Conservation (phyloP, 2,797 vertebrate genomes). For the Siniperca undulata region DNA sequence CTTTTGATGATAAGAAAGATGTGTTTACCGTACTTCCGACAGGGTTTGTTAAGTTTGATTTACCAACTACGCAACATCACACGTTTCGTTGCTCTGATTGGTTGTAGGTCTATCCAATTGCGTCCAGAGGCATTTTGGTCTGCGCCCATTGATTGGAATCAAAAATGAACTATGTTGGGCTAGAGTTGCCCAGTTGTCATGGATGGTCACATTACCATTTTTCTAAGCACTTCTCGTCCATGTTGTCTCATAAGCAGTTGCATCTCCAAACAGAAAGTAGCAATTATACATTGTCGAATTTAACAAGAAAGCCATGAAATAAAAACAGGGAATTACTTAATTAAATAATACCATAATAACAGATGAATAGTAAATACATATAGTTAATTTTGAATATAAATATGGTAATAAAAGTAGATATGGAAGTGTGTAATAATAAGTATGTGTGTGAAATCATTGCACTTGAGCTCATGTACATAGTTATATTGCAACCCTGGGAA, state of each 20-base stretch:
- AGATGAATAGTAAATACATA: too few relatives aligned
- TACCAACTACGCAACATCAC: too few relatives aligned
- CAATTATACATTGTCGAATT: not conserved
- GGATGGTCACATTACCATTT: not conserved
- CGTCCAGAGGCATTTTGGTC: too few relatives aligned
- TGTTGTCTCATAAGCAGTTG: not conserved
- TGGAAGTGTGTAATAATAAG: not conserved
- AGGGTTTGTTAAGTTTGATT: too few relatives aligned
- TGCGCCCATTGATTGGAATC: too few relatives aligned
- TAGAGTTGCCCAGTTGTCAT: not conserved
- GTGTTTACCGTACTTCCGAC: too few relatives aligned
- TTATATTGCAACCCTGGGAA: not conserved
- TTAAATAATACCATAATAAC: too few relatives aligned
- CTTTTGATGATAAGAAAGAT: too few relatives aligned
- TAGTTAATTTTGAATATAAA: not conserved
- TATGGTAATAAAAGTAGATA: not conserved
- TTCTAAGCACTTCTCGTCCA: not conserved
- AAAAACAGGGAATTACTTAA: not conserved
- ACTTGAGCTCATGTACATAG: not conserved
- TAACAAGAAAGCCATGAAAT: not conserved
- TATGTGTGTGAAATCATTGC: not conserved
- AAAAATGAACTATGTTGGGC: too few relatives aligned
- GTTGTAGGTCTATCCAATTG: too few relatives aligned
- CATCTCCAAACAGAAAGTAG: not conserved
- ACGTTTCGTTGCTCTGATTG: too few relatives aligned